These are phyloP conservation scores for Tanytarsus gracilentus DNA, from an alignment of 2,888 invertebrate genomes.

Conservation along the genomic window DNA sequence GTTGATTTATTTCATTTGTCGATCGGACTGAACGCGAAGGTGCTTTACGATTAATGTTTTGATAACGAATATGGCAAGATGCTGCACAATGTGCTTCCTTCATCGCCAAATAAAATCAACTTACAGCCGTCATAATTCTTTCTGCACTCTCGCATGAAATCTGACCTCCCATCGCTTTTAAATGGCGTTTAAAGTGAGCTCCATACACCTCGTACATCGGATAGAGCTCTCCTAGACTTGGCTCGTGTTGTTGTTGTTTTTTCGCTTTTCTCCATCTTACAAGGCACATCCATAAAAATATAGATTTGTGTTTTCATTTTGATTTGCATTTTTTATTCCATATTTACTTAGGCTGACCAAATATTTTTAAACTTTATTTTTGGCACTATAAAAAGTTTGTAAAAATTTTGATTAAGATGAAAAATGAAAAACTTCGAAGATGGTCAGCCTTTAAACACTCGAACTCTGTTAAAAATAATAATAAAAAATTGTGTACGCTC, in stretches of 20 bases:
- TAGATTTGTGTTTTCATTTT: slow-evolving; percentile 16
- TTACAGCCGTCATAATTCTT: slow-evolving; percentile 15
- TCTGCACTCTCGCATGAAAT: background rate
- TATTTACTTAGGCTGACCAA: background rate
- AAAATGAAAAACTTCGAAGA: too few species aligned
- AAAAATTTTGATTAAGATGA: too few species aligned
- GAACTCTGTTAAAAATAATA: background rate
- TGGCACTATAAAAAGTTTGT: too few species aligned
- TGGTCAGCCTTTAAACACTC: too few species aligned
- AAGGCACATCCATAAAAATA: background rate
- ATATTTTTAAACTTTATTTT: too few species aligned
- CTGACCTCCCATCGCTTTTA: slow-evolving; percentile 27
- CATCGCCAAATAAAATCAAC: slow-evolving; percentile 25
- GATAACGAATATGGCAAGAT: slow-evolving; percentile 15
- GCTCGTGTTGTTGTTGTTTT: background rate
- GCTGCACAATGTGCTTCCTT: slow-evolving; percentile 16
- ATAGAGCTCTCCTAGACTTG: background rate
- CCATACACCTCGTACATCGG: background rate
- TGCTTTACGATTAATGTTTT: slow-evolving; percentile 5
- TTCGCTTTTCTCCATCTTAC: background rate
- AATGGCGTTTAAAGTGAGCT: slow-evolving; percentile 16
- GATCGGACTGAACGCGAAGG: background rate
- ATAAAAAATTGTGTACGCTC: background rate
- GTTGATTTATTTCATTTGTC: slow-evolving; percentile 14
- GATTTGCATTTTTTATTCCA: slow-evolving; percentile 24